Evolutionary conservation across 2,797 vertebrate genomes (phyloP).

Genomic region (Propithecus perrieri): DNA sequence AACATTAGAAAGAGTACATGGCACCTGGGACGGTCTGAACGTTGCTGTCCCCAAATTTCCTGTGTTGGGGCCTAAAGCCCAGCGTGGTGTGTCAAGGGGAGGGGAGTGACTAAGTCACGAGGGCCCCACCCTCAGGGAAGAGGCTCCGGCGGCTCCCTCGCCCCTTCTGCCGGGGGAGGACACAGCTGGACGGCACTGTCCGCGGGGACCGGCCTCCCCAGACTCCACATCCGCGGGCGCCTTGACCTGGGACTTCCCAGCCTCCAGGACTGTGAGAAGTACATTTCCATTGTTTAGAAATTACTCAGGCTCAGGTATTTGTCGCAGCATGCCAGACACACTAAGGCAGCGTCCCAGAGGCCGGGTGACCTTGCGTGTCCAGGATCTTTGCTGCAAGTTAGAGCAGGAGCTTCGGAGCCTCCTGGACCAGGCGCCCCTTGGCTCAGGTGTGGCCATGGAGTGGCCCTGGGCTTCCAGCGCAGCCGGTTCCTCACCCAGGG

Average conservation of each 20-base stretch:
- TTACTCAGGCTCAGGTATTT: no score
- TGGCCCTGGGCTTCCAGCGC: background rate
- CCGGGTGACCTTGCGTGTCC: background rate
- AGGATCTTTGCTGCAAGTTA: background rate
- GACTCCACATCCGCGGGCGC: background rate
- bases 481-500: background rate
- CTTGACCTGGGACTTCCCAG: no score
- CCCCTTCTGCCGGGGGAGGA: background rate
- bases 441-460: background rate
- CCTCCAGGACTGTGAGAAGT: no score
- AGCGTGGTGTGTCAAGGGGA: no score
- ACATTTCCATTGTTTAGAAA: no score
- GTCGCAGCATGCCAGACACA: no score
- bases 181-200: background rate
- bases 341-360: no score
- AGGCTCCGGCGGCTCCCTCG: background rate
- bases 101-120: background rate
- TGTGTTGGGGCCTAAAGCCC: background rate
- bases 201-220: background rate
- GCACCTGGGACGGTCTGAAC: background rate
- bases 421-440: no score
- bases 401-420: background rate
- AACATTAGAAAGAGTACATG: background rate
- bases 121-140: background rate
- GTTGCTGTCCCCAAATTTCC: background rate